Base-by-base conservation (phyloP, 2,113 vertebrate genomes). In the Sylvilagus bachmani region DNA sequence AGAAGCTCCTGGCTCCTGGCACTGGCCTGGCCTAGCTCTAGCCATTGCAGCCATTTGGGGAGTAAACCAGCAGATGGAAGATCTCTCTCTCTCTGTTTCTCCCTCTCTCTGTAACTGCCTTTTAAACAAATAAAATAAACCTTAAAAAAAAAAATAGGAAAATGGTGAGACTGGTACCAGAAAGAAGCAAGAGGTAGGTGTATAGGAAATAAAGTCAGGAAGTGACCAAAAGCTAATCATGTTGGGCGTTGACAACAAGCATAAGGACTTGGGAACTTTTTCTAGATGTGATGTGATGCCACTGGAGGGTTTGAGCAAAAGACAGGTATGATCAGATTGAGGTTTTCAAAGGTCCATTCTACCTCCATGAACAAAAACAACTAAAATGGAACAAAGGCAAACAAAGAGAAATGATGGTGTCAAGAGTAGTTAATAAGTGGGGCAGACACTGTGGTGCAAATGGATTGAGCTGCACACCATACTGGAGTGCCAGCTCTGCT, bases 361-460 rank as follows among this genome's bases (percentile, higher is more conserved):
- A 61, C 21, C 73, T 70, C 29, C 22, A 2, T 22, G 12, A 53
- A 77, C 7, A 69, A 22, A 84, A 86, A 92, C 91, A 66, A 83
- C 36, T 88, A 93, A 90, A 94, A 93, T 8, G 10, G 79, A 61
- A 82, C 69, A 92, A 29, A 71, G 38, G 19, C 44, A 92, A 95
- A 90, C 14, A 64, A 31, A 86, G 58, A 75, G 31, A 92, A 36
- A 84, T 29, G 49, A 78, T 19, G n/a, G 64, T 31, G 31, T 9
- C 13, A 38, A 38, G 38, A 38, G 38, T 38, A 38, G 38, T 38
- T 58, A 58, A 58, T 58, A 38, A 58, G 55, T 58, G 55, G 55
- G 55, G 55, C 55, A 58, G 55, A 58, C 55, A 58, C 55, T 58
- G 55, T 58, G 55, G 55, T 58, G 55, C 7, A 13, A 58, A 58